Evolutionary conservation across 2,797 vertebrate genomes (phyloP).

Genomic region (Sciaenops ocellatus): DNA sequence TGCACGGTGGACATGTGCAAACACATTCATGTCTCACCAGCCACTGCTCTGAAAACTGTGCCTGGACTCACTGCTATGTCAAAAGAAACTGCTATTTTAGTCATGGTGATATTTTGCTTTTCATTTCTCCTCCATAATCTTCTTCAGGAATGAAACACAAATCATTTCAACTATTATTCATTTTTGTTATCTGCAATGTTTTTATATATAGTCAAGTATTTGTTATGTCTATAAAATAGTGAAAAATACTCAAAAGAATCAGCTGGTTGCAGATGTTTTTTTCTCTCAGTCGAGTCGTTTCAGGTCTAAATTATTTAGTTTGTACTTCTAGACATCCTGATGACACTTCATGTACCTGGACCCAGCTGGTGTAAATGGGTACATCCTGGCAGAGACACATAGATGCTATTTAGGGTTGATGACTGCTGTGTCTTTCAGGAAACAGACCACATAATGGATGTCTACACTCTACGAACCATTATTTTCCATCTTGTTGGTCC

Average conservation of each 20-base stretch:
- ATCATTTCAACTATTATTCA: neutral
- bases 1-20: neutral
- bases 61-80: neutral
- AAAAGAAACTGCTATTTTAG: neutral
- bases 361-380: constrained; percentile 34
- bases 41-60: constrained; percentile 2
- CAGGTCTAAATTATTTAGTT: neutral
- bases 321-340: neutral
- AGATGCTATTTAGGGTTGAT: constrained; percentile 50
- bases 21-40: neutral
- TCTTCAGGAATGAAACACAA: too few relatives aligned
- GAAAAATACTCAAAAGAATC: too few relatives aligned
- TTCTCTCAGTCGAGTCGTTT: neutral
- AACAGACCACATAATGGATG: constrained; percentile 70
- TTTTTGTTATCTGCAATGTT: neutral
- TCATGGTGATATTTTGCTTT: too few relatives aligned
- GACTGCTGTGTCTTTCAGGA: constrained; percentile 65
- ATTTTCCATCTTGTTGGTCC: constrained; percentile 63
- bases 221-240: too few relatives aligned
- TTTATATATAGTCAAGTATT: too few relatives aligned
- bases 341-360: constrained; percentile 21
- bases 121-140: too few relatives aligned
- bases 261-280: neutral
- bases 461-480: constrained; percentile 55
- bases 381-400: constrained; percentile 51